phyloP scores from a whole-genome alignment of 2,797 vertebrate genomes.

The Antrozous pallidus region DNA sequence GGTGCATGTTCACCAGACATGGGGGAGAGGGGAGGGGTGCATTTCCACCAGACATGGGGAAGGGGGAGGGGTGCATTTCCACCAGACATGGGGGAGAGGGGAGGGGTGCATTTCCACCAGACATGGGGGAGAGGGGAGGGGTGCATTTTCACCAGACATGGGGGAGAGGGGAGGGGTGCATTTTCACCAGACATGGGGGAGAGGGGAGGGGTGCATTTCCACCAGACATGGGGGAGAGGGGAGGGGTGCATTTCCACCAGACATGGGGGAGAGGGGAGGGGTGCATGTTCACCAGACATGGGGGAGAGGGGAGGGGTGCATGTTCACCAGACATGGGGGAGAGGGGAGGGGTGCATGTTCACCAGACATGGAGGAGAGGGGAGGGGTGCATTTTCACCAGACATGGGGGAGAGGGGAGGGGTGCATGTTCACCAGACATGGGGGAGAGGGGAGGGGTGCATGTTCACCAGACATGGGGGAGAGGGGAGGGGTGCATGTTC shows the following conservation, averaged over 20 bases:
- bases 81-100: neutral
- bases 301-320: no score
- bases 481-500: neutral
- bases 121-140: neutral
- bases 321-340: neutral
- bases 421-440: neutral
- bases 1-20: neutral
- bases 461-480: neutral
- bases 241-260: neutral
- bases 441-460: no score
- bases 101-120: neutral
- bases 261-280: neutral
- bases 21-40: no score
- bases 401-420: neutral
- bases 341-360: neutral
- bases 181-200: neutral
- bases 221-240: neutral
- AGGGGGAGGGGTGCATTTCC: neutral
- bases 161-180: no score
- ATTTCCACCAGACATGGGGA: neutral
- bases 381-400: neutral
- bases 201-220: neutral
- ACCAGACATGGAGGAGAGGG: neutral
- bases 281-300: neutral
- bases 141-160: neutral